Evolutionary conservation across 2,888 invertebrate genomes (phyloP).

Genomic region (Volucella bombylans): DNA sequence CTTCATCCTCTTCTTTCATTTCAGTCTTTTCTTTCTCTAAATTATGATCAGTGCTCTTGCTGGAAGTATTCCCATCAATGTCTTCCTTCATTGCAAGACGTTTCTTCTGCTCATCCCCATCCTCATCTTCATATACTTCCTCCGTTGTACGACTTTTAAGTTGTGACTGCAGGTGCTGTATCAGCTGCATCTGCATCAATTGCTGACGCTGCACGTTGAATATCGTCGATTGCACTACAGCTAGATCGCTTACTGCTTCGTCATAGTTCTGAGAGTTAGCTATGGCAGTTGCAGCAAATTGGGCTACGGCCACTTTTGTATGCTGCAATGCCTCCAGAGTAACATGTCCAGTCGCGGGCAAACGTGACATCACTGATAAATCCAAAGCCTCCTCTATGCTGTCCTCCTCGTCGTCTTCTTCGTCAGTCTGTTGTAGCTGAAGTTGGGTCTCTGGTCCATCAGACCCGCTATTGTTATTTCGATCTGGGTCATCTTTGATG

Average conservation of each 20-base stretch:
- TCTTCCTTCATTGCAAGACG: constrained; percentile 54
- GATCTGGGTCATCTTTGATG: constrained; percentile 80
- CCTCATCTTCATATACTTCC: constrained; percentile 47
- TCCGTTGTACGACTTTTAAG: constrained; percentile 82
- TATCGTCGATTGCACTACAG: constrained; percentile 94
- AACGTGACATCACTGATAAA: constrained; percentile 78
- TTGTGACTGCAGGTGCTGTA: constrained; percentile 96
- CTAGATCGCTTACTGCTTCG: constrained; percentile 91
- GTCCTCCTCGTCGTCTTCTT: constrained; percentile 72
- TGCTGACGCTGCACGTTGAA: constrained; percentile 97
- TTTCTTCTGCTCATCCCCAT: constrained; percentile 55
- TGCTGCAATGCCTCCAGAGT: constrained; percentile 96
- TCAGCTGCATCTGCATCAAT: constrained; percentile 95
- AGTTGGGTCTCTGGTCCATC: constrained; percentile 50
- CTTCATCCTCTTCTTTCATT: constrained; percentile 68
- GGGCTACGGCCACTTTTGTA: constrained; percentile 90
- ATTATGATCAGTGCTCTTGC: constrained; percentile 59
- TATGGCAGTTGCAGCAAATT: constrained; percentile 94
- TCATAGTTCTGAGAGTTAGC: constrained; percentile 90
- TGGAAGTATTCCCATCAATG: constrained; percentile 39
- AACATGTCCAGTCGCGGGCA: constrained; percentile 86
- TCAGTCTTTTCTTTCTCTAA: constrained; percentile 74
- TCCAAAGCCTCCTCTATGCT: constrained; percentile 80
- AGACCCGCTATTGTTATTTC: constrained; percentile 79
- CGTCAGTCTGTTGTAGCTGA: constrained; percentile 50